These are phyloP conservation scores for Crotalus viridis DNA, from an alignment of 2,113 vertebrate species.

Conservation along the genomic window DNA sequence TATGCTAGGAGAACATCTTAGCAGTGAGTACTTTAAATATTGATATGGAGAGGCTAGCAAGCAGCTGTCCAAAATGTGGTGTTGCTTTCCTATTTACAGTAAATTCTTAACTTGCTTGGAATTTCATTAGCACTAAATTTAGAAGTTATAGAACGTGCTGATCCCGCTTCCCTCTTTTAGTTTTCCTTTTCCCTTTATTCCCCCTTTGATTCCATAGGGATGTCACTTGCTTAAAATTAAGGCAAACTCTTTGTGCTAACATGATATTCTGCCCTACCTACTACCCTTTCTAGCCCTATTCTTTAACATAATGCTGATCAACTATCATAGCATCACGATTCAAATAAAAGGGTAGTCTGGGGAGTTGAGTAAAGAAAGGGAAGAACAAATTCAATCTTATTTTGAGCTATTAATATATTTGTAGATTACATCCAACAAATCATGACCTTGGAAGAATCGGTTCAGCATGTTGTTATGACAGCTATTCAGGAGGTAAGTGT, in stretches of 20 bases:
- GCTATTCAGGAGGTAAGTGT: constrained; percentile 88
- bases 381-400: neutral
- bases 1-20: neutral
- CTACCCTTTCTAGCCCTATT: no score
- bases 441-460: constrained; percentile 89
- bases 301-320: neutral
- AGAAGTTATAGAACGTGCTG: neutral
- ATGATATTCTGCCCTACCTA: neutral
- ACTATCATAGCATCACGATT: neutral
- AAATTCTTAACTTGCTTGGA: neutral
- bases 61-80: neutral
- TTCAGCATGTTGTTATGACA: constrained; percentile 91
- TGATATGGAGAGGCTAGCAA: neutral
- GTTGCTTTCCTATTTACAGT: neutral
- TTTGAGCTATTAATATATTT: constrained; percentile 29
- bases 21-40: neutral
- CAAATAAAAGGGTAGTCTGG: neutral
- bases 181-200: neutral
- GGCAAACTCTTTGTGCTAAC: neutral
- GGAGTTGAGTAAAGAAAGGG: neutral
- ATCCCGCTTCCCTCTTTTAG: neutral
- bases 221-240: neutral
- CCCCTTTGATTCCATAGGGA: neutral
- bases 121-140: neutral
- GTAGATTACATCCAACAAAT: constrained; percentile 91